Evolutionary conservation across 2,888 invertebrate genomes (phyloP).

Genomic region (Cephus spinipes): DNA sequence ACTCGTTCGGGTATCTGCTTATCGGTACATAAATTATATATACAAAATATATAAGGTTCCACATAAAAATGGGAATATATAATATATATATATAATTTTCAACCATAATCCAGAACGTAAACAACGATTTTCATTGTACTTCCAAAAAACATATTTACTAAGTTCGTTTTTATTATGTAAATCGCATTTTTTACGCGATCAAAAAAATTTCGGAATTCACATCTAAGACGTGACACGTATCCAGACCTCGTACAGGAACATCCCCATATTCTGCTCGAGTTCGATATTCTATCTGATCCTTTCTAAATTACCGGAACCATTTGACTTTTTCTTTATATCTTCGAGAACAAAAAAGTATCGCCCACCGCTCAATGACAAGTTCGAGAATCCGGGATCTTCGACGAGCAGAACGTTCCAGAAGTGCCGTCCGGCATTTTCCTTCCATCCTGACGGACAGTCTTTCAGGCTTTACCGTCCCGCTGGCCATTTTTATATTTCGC

Average conservation of each 20-base stretch:
- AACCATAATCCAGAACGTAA: too few relatives aligned
- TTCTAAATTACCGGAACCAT: not conserved
- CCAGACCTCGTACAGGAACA: not conserved
- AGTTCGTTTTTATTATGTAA: not conserved
- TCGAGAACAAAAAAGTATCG: not conserved
- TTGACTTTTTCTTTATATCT: not conserved
- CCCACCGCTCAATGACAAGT: not conserved
- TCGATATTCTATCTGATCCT: not conserved
- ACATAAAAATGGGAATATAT: too few relatives aligned
- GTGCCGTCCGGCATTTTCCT: not conserved
- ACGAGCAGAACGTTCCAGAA: not conserved
- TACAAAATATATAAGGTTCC: too few relatives aligned
- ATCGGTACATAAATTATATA: too few relatives aligned
- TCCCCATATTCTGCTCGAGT: not conserved
- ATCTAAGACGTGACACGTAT: not conserved
- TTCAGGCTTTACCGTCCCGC: not conserved
- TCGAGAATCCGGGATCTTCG: not conserved
- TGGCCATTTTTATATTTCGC: not conserved
- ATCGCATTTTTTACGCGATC: not conserved
- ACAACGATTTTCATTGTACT: too few relatives aligned
- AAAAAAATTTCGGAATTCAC: not conserved
- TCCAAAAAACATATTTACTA: conserved; percentile 1
- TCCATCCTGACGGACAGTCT: not conserved
- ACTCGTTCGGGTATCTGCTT: too few relatives aligned
- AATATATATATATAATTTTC: too few relatives aligned